Conservation (phyloP, 2,888 invertebrate species). For the Vesta saturnalis region DNA sequence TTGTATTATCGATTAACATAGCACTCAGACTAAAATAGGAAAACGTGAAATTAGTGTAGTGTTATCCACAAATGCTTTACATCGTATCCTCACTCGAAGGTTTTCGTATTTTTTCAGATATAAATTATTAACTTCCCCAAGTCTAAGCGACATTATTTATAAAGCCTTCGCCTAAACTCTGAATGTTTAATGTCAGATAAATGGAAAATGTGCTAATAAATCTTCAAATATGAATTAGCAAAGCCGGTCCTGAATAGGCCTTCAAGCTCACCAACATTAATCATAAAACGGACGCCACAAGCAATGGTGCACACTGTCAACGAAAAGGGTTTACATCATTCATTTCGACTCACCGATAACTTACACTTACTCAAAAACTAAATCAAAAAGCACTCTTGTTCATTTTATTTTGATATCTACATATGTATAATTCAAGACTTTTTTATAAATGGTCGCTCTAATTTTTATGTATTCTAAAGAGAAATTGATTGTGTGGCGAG, state of each 20-base stretch:
- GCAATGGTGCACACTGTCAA: conserved; percentile 40
- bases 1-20: conserved; percentile 17
- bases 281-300: conserved; percentile 40
- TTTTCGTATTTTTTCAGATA: conserved; percentile 16
- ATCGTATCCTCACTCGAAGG: background rate
- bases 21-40: conserved; percentile 21
- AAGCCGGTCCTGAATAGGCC: conserved; percentile 40
- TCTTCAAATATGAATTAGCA: conserved; percentile 42
- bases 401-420: conserved; percentile 13
- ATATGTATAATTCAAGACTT: conserved; percentile 8
- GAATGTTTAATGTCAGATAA: conserved; percentile 27
- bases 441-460: background rate
- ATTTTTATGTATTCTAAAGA: background rate
- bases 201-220: conserved; percentile 42
- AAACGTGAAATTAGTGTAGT: conserved; percentile 34
- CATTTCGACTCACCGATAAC: conserved; percentile 31
- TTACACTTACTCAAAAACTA: conserved; percentile 21
- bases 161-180: conserved; percentile 16
- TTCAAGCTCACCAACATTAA: conserved; percentile 40
- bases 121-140: conserved; percentile 20
- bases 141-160: conserved; percentile 13
- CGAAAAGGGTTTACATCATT: conserved; percentile 31
- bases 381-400: conserved; percentile 20
- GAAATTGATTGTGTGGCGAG: background rate
- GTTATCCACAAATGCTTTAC: too few relatives aligned